Percentiles rank a stretch among this genome's conserved stretches.
Conservation (phyloP, 2,797 vertebrate genomes). For the Schizopygopsis malacanthus region DNA sequence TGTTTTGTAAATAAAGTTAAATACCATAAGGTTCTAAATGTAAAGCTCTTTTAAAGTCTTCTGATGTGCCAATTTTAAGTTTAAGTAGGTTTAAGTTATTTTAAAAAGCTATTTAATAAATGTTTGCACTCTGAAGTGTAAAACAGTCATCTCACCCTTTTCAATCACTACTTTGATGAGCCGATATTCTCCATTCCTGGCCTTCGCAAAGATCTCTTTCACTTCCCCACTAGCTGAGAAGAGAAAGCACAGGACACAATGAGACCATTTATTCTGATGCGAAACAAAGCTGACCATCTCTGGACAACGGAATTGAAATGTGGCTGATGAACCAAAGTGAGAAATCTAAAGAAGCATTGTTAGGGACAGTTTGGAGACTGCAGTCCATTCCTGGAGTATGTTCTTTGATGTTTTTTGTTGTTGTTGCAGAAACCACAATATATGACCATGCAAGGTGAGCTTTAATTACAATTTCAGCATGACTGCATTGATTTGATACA, state of each 20-base stretch:
- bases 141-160: conserved; percentile 79
- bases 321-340: conserved; percentile 29
- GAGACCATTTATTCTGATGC: conserved; percentile 28
- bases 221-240: conserved; percentile 82
- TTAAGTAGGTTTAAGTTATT: neutral
- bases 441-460: neutral
- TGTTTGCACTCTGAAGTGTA: neutral
- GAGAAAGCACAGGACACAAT: conserved; percentile 41
- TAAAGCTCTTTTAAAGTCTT: neutral
- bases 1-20: neutral
- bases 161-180: conserved; percentile 88
- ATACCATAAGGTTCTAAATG: neutral
- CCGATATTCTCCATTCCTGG: conserved; percentile 87
- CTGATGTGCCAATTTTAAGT: too few relatives aligned
- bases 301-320: conserved; percentile 23
- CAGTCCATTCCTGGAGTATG: neutral
- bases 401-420: neutral
- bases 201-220: conserved; percentile 85
- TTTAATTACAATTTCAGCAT: neutral
- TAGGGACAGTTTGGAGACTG: neutral
- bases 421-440: too few relatives aligned
- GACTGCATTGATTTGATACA: neutral
- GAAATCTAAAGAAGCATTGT: conserved; percentile 36
- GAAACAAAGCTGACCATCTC: conserved; percentile 41
- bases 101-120: neutral